These are phyloP conservation scores for Lepetodrilus schrolli DNA, from an alignment of 2,888 invertebrate species.

Conservation along the genomic window DNA sequence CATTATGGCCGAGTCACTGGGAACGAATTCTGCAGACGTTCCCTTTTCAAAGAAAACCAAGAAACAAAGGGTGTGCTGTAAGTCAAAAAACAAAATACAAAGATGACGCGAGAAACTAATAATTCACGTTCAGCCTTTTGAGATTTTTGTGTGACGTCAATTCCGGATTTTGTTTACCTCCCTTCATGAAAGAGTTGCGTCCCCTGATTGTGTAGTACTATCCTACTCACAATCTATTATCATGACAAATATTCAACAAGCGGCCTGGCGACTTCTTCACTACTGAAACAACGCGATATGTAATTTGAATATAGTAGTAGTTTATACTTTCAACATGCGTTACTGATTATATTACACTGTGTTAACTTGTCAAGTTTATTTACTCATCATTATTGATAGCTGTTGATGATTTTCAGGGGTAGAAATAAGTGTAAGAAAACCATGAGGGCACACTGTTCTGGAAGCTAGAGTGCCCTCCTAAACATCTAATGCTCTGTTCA, in stretches of 20 bases:
- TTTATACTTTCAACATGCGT: too few relatives aligned
- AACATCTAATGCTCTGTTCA: too few relatives aligned
- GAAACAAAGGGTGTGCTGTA: neutral
- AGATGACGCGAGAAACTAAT: constrained; percentile 21
- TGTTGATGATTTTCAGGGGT: too few relatives aligned
- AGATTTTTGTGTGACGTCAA: constrained; percentile 20
- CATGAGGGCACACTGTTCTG: too few relatives aligned
- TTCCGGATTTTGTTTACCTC: neutral
- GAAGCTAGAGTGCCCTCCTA: too few relatives aligned
- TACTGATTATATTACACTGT: too few relatives aligned
- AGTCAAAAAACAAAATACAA: constrained; percentile 11
- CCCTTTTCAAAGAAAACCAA: neutral
- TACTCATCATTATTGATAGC: too few relatives aligned
- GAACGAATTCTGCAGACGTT: neutral
- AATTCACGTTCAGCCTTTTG: neutral
- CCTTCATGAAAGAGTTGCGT: neutral
- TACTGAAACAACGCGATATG: too few relatives aligned
- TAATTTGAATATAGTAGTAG: too few relatives aligned
- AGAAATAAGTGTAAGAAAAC: too few relatives aligned
- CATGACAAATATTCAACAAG: neutral
- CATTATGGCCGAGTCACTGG: constrained; percentile 77
- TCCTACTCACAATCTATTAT: neutral
- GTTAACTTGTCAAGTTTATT: too few relatives aligned
- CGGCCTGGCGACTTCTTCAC: too few relatives aligned
- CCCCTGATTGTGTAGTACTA: neutral